A percentile compares a stretch with the other conserved stretches of the same genome.
Evolutionary conservation across 2,113 vertebrate genomes (phyloP).

Genomic region (Pangasianodon gigas): DNA sequence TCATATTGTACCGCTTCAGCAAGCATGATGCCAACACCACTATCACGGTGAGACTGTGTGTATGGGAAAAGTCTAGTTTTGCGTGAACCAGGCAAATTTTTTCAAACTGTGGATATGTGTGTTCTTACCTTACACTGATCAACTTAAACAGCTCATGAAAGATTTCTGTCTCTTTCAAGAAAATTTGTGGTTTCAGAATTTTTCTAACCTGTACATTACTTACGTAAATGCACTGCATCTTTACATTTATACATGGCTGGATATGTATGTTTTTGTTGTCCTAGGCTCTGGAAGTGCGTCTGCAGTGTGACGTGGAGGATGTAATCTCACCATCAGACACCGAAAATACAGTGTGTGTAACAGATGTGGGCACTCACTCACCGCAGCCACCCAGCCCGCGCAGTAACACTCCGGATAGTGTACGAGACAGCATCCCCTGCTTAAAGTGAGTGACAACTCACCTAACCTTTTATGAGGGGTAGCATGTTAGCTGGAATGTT

Average conservation of each 20-base stretch:
- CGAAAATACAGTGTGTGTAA: slow-evolving; percentile 84
- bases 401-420: slow-evolving; percentile 80
- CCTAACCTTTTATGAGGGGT: background rate
- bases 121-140: background rate
- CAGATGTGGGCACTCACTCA: slow-evolving; percentile 83
- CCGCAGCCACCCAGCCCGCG: slow-evolving; percentile 85
- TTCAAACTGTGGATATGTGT: background rate
- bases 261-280: slow-evolving; percentile 23
- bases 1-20: slow-evolving; percentile 94
- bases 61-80: slow-evolving; percentile 20
- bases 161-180: background rate
- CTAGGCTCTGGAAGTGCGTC: slow-evolving; percentile 88
- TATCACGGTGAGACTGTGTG: slow-evolving; percentile 86
- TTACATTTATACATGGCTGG: background rate
- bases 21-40: slow-evolving; percentile 89
- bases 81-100: background rate
- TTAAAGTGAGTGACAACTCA: slow-evolving; percentile 80
- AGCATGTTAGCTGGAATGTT: background rate
- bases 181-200: background rate
- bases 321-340: slow-evolving; percentile 86
- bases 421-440: slow-evolving; percentile 85
- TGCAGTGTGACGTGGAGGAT: slow-evolving; percentile 91
- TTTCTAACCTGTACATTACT: background rate
- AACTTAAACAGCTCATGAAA: background rate
- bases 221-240: background rate